Percentiles rank a stretch among this genome's conserved stretches.
Evolutionary conservation across 1,140 invertebrate species (phyloP).

Genomic region (Anoplophora glabripennis): DNA sequence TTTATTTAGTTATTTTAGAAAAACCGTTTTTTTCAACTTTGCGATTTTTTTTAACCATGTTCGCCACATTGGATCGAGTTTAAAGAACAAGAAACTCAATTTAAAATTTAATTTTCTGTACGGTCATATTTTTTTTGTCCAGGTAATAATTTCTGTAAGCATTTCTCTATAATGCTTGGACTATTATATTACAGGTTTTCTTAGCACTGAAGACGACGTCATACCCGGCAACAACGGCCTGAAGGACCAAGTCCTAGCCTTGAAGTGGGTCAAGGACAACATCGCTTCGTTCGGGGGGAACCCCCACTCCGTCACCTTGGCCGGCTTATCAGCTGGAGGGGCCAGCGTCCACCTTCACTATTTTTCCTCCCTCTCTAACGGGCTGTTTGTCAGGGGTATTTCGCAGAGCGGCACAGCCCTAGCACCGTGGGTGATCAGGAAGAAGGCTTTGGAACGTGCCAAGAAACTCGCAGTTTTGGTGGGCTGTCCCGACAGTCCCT

Average conservation of each 20-base stretch:
- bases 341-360: conserved; percentile 59
- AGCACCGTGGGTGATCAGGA: conserved; percentile 66
- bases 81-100: too few species aligned
- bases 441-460: conserved; percentile 65
- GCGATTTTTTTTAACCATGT: too few species aligned
- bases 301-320: conserved; percentile 51
- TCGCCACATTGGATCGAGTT: too few species aligned
- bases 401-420: conserved; percentile 76
- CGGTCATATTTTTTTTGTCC: too few species aligned
- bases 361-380: conserved; percentile 54
- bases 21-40: too few species aligned
- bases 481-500: conserved; percentile 62
- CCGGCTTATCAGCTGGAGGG: conserved; percentile 55
- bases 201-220: conserved; percentile 55
- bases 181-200: conserved; percentile 49
- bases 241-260: conserved; percentile 59
- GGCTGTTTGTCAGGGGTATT: conserved; percentile 65
- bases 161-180: too few species aligned
- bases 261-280: conserved; percentile 60
- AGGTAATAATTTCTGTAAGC: too few species aligned
- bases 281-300: conserved; percentile 55
- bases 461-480: conserved; percentile 61
- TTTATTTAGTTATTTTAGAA: too few species aligned
- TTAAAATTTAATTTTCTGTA: too few species aligned
- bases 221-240: conserved; percentile 59